Base-by-base conservation (phyloP, 2,888 invertebrate species). In the Metalampra italica region DNA sequence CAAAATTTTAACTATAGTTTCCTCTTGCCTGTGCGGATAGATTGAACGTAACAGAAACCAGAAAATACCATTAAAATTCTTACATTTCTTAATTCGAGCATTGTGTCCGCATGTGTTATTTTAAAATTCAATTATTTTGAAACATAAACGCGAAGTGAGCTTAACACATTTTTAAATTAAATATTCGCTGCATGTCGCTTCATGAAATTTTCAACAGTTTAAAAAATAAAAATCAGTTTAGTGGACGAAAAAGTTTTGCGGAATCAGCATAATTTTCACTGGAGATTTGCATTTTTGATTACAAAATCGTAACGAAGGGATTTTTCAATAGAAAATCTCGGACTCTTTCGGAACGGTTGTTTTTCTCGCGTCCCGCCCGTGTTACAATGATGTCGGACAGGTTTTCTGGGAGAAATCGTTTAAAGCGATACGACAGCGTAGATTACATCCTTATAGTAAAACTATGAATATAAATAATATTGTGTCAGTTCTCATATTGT, bases 251-350 rank as follows among this genome's bases (percentile, higher is more conserved):
- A 51, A 54, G 44, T 49, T 49, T 49, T 53, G 53, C 57, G 57
- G 70, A 77, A 71, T 71, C 72, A 60, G 63, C 60, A 68, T 71
- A 69, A 75, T 75, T 77, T 63, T 51, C 57, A 65, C 60, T 62
- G 55, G 56, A 66, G 60, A 79, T 81, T 79, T 78, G 68, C 78
- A 81, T 81, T 75, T 78, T 80, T 79, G 80, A 81, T 81, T 77
- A 78, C 77, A 62, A 68, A 68, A 66, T 66, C 57, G 65, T 72
- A 67, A 73, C 70, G 67, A 68, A 58, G 14, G 47, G 50, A 54
- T 60, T 62, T 60, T 59, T 48, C 43, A 22, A 22, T 22, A 3
- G 22, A 5, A n/a, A 22, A 22, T 22, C 22, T 22, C 22, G 1
- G 36, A 36, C 7, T 36, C 11, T 34, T 34, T 34, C 30, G 39